Base-by-base conservation (phyloP, 1,140 invertebrate genomes). In the Drosophila ambigua region DNA sequence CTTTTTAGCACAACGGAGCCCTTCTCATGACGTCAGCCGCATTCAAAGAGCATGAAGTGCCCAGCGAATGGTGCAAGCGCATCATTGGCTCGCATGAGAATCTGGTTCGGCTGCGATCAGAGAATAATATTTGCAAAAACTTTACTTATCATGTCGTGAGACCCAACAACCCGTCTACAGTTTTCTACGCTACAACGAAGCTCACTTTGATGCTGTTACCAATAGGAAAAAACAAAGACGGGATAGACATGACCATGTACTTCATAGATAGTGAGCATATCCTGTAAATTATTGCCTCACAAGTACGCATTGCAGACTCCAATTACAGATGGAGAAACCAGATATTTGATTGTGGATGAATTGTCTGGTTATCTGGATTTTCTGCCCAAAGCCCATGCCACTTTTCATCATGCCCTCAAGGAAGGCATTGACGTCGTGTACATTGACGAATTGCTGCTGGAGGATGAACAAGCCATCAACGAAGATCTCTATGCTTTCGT, bases 341-440 rank as follows among this genome's bases (percentile, higher is more conserved):
- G 45, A 67, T 7, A 23, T 4, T 6, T 85, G 9, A 64, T 87
- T 51, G 64, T 57, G 8, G 82, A 87, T 6, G 44, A 63, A 7
- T 35, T 87, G 2, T 43, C 48, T 0, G 65, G 48, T 2, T 45
- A 23, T 39, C 48, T 85, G 51, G 65, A 85, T 23, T 85, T 81
- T 23, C 45, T 85, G 46, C 69, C 74, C 8, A 85, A 87, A 35
- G 57, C 69, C 11, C 31, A 41, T 23, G 13, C 16, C 16, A 0
- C 0, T 16, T 16, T 16, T 16, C 16, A 16, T 16, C 16, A 16
- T 0, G 16, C 15, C 0, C 59, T 85, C 1, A 6, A 24, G 0
- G 15, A 16, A 3, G 81, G 74, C 8, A 87, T 85, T 1, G 82
- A 85, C 62, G 62, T 87, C 0, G 28, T 78, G 20, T 85, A 75